Evolutionary conservation across 2,888 invertebrate genomes (phyloP).

Genomic region (Pristionchus mayeri): DNA sequence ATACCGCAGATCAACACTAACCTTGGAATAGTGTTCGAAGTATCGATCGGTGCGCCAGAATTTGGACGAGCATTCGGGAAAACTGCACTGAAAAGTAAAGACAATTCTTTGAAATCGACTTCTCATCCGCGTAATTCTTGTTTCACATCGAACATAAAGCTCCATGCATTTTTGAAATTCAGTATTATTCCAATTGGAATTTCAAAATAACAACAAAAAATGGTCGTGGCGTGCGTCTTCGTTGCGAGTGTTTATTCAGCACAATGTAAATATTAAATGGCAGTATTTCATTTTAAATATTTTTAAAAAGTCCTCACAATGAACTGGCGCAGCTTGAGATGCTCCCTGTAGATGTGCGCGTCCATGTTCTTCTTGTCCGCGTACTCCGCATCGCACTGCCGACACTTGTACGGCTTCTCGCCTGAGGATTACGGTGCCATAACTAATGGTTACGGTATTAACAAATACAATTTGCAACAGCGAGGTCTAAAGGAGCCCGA

Average conservation of each 20-base stretch:
- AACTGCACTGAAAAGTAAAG: constrained; percentile 16
- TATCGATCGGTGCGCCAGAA: constrained; percentile 69
- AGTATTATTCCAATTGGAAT: too few relatives aligned
- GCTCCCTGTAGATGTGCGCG: constrained; percentile 63
- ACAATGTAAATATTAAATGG: too few relatives aligned
- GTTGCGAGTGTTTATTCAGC: too few relatives aligned
- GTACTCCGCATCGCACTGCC: constrained; percentile 67
- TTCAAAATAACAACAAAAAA: too few relatives aligned
- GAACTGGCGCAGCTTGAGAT: not conserved
- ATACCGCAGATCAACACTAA: constrained; percentile 20
- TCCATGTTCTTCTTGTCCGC: constrained; percentile 75
- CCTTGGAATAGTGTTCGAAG: constrained; percentile 54
- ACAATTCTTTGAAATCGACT: not conserved
- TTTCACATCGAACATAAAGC: too few relatives aligned
- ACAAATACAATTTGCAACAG: too few relatives aligned
- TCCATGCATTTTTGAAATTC: too few relatives aligned
- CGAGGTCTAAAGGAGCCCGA: too few relatives aligned
- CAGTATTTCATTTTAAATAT: too few relatives aligned
- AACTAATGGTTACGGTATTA: not conserved
- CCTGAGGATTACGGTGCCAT: constrained; percentile 56
- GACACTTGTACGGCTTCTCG: constrained; percentile 70
- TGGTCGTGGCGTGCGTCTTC: too few relatives aligned
- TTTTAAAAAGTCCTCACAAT: too few relatives aligned
- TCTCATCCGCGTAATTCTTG: too few relatives aligned
- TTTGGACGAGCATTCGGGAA: constrained; percentile 52